phyloP scores from a whole-genome alignment of 1,140 invertebrate genomes.

The Drosophila funebris region DNA sequence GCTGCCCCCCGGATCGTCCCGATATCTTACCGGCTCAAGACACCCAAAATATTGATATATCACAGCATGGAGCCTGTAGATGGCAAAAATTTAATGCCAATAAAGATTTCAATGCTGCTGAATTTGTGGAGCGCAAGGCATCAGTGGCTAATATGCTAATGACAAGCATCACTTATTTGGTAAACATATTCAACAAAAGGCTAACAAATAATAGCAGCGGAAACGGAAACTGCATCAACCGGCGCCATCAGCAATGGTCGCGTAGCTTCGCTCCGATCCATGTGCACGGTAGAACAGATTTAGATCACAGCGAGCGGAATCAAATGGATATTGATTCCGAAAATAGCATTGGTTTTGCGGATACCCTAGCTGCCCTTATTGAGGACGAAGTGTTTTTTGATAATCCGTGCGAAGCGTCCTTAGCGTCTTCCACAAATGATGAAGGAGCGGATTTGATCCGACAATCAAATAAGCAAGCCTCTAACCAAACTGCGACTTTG shows the following conservation, averaged over 20 bases:
- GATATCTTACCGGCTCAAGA: slow-evolving; percentile 83
- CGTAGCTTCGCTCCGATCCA: slow-evolving; percentile 85
- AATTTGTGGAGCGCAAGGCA: slow-evolving; percentile 84
- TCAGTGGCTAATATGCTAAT: slow-evolving; percentile 86
- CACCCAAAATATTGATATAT: slow-evolving; percentile 43
- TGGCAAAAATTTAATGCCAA: slow-evolving; percentile 49
- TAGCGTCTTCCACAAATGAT: slow-evolving; percentile 22
- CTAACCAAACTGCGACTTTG: background rate
- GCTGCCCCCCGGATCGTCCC: slow-evolving; percentile 68
- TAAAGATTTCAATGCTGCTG: slow-evolving; percentile 55
- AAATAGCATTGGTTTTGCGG: slow-evolving; percentile 32
- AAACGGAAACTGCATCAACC: slow-evolving; percentile 64
- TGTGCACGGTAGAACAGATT: slow-evolving; percentile 43
- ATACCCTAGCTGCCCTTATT: slow-evolving; percentile 55
- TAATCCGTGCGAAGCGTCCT: slow-evolving; percentile 47
- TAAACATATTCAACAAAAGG: slow-evolving; percentile 85
- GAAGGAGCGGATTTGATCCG: slow-evolving; percentile 24
- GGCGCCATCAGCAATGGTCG: slow-evolving; percentile 84
- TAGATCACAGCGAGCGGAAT: background rate
- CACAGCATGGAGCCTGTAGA: background rate
- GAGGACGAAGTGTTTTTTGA: slow-evolving; percentile 82
- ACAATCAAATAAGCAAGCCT: slow-evolving; percentile 10
- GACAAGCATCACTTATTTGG: slow-evolving; percentile 85
- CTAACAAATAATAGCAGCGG: slow-evolving; percentile 67
- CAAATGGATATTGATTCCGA: slow-evolving; percentile 27